phyloP scores from a whole-genome alignment of 2,113 vertebrate species.

The Aegotheles bennettii region DNA sequence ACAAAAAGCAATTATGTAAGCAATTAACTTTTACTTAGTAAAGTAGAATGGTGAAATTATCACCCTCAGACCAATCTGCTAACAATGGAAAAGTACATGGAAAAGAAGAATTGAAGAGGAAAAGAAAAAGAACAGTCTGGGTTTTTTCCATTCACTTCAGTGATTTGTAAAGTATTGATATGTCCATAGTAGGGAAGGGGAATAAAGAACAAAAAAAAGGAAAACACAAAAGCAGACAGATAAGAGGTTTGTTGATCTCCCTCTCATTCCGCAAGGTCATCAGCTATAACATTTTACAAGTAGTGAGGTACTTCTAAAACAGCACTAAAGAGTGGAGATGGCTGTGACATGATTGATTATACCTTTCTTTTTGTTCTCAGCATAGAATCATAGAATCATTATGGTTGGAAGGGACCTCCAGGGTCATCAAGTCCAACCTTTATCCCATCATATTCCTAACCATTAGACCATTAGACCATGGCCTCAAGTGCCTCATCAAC shows the following conservation, averaged over 20 bases:
- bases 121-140: not conserved
- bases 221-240: not conserved
- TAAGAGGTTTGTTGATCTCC: not conserved
- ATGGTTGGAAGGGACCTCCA: too few relatives aligned
- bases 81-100: not conserved
- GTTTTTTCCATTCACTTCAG: not conserved
- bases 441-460: too few relatives aligned
- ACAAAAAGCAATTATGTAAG: not conserved
- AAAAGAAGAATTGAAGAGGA: not conserved
- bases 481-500: too few relatives aligned
- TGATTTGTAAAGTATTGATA: not conserved
- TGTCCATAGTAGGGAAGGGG: not conserved
- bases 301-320: not conserved
- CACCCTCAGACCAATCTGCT: not conserved
- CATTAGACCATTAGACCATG: too few relatives aligned
- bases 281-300: not conserved
- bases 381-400: too few relatives aligned
- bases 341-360: not conserved
- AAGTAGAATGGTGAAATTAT: not conserved
- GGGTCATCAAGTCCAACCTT: too few relatives aligned
- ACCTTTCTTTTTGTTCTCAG: not conserved
- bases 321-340: not conserved
- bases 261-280: not conserved
- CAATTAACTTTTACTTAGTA: not conserved
- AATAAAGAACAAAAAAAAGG: not conserved